A percentile compares a stretch with the other conserved stretches of the same genome.
Evolutionary conservation across 2,113 vertebrate species (phyloP).

Genomic region (Ctenomys sociabilis): DNA sequence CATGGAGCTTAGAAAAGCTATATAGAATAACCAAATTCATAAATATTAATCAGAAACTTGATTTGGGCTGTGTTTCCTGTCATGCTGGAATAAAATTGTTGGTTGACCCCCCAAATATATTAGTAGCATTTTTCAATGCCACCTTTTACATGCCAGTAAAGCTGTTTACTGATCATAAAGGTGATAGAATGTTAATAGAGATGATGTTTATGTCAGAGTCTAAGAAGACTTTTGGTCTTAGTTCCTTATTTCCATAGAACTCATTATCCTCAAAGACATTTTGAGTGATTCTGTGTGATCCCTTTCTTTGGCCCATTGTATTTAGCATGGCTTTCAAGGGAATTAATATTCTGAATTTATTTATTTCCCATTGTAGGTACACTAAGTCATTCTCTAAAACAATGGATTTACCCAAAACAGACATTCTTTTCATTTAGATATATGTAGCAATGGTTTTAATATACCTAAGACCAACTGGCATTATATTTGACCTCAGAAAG

Average conservation of each 20-base stretch:
- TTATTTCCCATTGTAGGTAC: background rate
- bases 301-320: background rate
- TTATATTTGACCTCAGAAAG: slow-evolving; percentile 34
- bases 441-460: slow-evolving; percentile 7
- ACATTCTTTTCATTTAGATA: slow-evolving; percentile 44
- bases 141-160: background rate
- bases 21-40: background rate
- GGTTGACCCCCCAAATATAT: background rate
- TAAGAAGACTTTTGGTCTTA: background rate
- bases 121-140: background rate
- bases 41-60: background rate
- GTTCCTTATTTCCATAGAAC: background rate
- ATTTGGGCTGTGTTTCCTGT: background rate
- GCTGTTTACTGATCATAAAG: background rate
- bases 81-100: background rate
- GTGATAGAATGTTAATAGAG: background rate
- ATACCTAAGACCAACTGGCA: background rate
- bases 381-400: slow-evolving; percentile 43
- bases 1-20: background rate
- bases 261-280: background rate
- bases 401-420: slow-evolving; percentile 39
- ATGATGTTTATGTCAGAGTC: background rate
- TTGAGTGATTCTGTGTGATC: background rate
- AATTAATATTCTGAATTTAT: background rate
- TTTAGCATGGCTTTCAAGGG: background rate